These are phyloP conservation scores for Hirtodrosophila cameraria DNA, from an alignment of 2,888 invertebrate species.

Conservation along the genomic window DNA sequence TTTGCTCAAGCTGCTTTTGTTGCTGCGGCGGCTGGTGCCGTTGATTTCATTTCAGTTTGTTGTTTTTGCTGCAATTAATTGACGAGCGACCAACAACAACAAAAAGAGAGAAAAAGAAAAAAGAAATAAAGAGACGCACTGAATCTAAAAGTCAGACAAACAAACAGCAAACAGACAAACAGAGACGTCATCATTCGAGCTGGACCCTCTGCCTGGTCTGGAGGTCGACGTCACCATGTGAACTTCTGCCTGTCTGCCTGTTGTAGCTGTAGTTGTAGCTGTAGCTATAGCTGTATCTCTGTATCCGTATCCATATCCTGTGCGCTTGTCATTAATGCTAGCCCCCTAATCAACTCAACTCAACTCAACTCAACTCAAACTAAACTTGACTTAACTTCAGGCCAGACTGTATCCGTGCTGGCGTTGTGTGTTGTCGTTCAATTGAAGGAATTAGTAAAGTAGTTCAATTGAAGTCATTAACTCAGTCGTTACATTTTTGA, in stretches of 20 bases:
- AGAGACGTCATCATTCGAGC: slow-evolving; percentile 64
- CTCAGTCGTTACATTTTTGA: too few species aligned
- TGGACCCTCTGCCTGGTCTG: slow-evolving; percentile 1
- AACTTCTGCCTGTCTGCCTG: slow-evolving; percentile 51
- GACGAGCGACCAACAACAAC: slow-evolving; percentile 61
- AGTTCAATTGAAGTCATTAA: too few species aligned
- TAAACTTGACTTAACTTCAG: slow-evolving; percentile 13
- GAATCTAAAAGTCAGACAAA: slow-evolving; percentile 60
- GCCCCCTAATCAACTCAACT: slow-evolving; percentile 62
- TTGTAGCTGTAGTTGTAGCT: background rate
- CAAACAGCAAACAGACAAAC: slow-evolving; percentile 59
- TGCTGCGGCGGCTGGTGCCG: slow-evolving; percentile 36
- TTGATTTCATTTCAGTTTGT: slow-evolving; percentile 72
- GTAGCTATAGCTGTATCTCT: slow-evolving; percentile 16
- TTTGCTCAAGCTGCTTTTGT: slow-evolving; percentile 64
- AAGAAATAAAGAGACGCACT: slow-evolving; percentile 34
- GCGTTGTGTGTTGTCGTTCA: too few species aligned
- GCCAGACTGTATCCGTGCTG: slow-evolving; percentile 13
- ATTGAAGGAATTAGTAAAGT: too few species aligned
- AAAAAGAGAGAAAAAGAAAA: slow-evolving; percentile 45
- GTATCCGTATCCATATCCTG: slow-evolving; percentile 67
- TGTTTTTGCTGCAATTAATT: slow-evolving; percentile 72
- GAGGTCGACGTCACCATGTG: slow-evolving; percentile 65
- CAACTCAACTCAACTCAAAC: slow-evolving; percentile 17
- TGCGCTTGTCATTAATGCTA: slow-evolving; percentile 71